Percentiles rank a stretch among this genome's conserved stretches.
These are phyloP conservation scores for Diplodus puntazzo DNA, from an alignment of 2,797 vertebrate species.

Conservation along the genomic window DNA sequence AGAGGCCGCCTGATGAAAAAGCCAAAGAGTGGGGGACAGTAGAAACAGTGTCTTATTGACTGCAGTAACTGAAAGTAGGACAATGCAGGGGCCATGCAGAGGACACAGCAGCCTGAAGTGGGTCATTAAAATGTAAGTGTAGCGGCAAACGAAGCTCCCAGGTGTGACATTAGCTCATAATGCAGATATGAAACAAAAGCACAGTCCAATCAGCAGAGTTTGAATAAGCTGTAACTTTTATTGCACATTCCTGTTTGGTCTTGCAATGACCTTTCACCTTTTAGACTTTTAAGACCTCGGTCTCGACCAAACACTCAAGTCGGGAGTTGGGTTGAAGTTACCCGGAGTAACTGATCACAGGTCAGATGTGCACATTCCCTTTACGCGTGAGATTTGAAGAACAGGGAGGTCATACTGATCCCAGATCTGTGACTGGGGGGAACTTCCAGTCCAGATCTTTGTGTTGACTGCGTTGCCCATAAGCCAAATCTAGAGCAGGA, in stretches of 20 bases:
- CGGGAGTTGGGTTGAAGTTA: constrained; percentile 61
- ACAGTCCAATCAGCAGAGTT: constrained; percentile 73
- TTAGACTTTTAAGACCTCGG: constrained; percentile 69
- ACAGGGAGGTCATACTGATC: constrained; percentile 68
- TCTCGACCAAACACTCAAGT: constrained; percentile 74
- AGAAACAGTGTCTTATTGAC: constrained; percentile 22
- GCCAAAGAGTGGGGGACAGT: constrained; percentile 1
- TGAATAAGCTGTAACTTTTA: constrained; percentile 90
- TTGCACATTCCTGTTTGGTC: constrained; percentile 92
- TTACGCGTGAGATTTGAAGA: constrained; percentile 67
- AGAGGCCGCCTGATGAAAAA: constrained; percentile 34
- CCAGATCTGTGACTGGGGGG: constrained; percentile 64
- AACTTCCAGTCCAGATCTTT: constrained; percentile 63
- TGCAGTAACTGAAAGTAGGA: constrained; percentile 57
- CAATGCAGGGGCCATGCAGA: constrained; percentile 51
- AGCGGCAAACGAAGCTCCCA: background rate
- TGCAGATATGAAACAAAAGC: constrained; percentile 63
- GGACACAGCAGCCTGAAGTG: constrained; percentile 59
- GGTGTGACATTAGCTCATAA: constrained; percentile 27
- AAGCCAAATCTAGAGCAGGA: constrained; percentile 68
- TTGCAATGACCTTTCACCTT: constrained; percentile 83
- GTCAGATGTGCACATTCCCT: constrained; percentile 68
- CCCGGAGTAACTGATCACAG: constrained; percentile 66
- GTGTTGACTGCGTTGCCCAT: constrained; percentile 62
- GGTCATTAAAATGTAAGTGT: constrained; percentile 44